phyloP scores from a whole-genome alignment of 2,113 vertebrate genomes.

The Meleagris gallopavo region DNA sequence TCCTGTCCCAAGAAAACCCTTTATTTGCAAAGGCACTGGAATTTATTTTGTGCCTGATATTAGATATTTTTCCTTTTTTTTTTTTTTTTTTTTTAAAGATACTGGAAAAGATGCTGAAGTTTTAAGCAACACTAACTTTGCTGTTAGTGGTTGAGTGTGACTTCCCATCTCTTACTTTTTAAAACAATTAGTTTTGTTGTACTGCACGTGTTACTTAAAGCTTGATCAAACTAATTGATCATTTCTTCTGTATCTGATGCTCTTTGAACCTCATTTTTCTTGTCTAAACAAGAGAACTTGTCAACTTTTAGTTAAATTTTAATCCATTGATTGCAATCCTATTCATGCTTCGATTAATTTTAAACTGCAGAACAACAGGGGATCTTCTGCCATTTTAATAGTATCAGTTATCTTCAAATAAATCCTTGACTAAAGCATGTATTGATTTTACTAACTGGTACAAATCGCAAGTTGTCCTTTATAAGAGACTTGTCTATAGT shows the following conservation, averaged over 20 bases:
- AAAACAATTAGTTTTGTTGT: neutral
- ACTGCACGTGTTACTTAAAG: neutral
- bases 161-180: neutral
- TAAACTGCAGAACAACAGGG: neutral
- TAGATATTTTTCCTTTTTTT: too few species aligned
- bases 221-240: neutral
- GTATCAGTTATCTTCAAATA: neutral
- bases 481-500: neutral
- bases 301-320: neutral
- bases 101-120: neutral
- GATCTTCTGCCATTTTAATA: neutral
- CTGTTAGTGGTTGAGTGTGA: neutral
- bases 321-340: neutral
- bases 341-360: neutral
- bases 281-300: neutral
- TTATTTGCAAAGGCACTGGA: neutral
- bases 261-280: neutral
- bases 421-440: neutral
- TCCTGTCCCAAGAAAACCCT: neutral
- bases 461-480: neutral
- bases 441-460: neutral
- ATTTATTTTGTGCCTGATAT: neutral
- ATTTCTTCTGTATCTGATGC: neutral
- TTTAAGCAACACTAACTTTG: neutral
- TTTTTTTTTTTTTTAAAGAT: neutral